These are phyloP conservation scores for Argentina silus DNA, from an alignment of 2,797 vertebrate species.

Conservation along the genomic window DNA sequence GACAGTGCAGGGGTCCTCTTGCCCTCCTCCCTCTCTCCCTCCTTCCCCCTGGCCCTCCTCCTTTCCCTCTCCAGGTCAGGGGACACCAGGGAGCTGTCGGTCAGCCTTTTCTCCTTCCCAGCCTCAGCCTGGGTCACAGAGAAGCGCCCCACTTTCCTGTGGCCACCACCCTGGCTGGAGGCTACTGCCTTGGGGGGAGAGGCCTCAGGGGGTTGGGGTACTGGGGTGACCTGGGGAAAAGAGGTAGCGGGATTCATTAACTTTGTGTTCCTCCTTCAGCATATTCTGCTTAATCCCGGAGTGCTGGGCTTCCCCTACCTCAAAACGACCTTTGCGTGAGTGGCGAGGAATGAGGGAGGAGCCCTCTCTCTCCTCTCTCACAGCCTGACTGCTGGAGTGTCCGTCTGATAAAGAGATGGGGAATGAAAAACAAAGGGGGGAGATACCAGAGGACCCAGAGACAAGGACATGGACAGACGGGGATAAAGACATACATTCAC, in stretches of 20 bases:
- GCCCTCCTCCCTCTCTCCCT: slow-evolving; percentile 74
- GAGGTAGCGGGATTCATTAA: slow-evolving; percentile 8
- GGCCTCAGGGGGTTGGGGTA: slow-evolving; percentile 57
- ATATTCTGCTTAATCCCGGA: slow-evolving; percentile 2
- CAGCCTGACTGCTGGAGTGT: slow-evolving; percentile 57
- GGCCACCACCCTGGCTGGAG: slow-evolving; percentile 49
- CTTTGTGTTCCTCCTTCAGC: background rate
- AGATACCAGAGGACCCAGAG: slow-evolving; percentile 38
- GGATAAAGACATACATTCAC: slow-evolving; percentile 44
- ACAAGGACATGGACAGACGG: slow-evolving; percentile 40
- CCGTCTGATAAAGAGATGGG: slow-evolving; percentile 68
- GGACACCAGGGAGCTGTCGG: slow-evolving; percentile 77
- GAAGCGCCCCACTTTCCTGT: slow-evolving; percentile 81
- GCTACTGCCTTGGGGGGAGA: slow-evolving; percentile 50
- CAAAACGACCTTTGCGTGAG: slow-evolving; percentile 76
- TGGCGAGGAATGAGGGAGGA: slow-evolving; percentile 54
- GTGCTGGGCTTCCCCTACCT: slow-evolving; percentile 56
- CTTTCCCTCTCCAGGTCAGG: slow-evolving; percentile 70
- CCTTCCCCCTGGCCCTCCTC: slow-evolving; percentile 72
- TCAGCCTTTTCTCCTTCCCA: slow-evolving; percentile 67
- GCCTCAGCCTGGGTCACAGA: slow-evolving; percentile 76
- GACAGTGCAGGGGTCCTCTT: slow-evolving; percentile 67
- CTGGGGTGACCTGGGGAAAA: slow-evolving; percentile 74
- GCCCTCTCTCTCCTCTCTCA: slow-evolving; percentile 62
- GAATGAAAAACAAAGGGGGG: slow-evolving; percentile 62